These are phyloP conservation scores for Psephotus haematonotus DNA, from an alignment of 2,113 vertebrate species.

Conservation along the genomic window DNA sequence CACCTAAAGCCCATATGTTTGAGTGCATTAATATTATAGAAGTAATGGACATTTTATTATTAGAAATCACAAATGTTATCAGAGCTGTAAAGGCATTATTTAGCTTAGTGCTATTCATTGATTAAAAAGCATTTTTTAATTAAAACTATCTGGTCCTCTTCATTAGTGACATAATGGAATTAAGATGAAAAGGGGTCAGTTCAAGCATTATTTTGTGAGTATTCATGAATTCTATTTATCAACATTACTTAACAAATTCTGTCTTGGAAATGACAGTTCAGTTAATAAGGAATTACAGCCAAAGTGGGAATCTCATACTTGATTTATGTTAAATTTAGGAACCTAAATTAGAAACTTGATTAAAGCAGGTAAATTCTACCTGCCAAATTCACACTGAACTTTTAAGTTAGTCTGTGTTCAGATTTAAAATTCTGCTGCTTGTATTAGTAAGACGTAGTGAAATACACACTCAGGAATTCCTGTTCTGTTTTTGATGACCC, in stretches of 20 bases:
- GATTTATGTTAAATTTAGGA: background rate
- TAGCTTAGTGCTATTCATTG: background rate
- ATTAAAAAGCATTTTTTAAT: conserved; percentile 9
- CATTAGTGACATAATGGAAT: background rate
- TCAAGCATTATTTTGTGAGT: background rate
- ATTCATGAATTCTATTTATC: background rate
- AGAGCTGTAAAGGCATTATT: background rate
- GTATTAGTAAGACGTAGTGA: background rate
- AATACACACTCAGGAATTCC: background rate
- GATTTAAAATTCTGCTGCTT: background rate
- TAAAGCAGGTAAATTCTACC: background rate
- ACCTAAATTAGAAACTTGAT: background rate
- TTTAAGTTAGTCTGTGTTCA: background rate
- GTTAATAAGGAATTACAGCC: background rate
- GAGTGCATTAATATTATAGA: background rate
- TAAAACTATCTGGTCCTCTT: background rate
- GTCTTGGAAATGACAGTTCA: background rate
- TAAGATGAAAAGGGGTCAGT: background rate
- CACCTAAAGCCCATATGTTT: background rate
- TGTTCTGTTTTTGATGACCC: background rate
- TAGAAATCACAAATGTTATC: background rate
- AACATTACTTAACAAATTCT: background rate
- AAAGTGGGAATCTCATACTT: background rate
- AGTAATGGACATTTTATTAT: background rate
- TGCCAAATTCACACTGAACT: background rate